These are phyloP conservation scores for Ginglymostoma cirratum DNA, from an alignment of 2,113 vertebrate genomes.

Conservation along the genomic window DNA sequence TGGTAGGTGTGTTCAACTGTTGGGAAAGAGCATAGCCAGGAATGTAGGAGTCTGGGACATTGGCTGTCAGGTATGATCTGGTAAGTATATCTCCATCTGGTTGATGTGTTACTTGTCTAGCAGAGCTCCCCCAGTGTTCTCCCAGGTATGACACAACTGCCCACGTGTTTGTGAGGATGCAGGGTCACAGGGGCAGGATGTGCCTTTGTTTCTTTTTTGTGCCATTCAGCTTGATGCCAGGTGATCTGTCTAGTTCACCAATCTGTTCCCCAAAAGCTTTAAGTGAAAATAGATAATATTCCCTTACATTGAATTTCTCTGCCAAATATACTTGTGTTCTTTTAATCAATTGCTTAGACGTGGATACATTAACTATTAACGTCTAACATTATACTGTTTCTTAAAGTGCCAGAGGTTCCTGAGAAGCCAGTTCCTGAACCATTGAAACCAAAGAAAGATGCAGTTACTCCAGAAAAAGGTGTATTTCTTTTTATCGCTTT, in stretches of 20 bases:
- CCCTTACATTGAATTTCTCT: not conserved
- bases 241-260: not conserved
- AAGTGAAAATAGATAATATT: not conserved
- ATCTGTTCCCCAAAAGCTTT: not conserved
- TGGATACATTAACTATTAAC: not conserved
- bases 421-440: constrained; percentile 57
- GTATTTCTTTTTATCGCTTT: constrained; percentile 42
- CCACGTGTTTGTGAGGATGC: not conserved
- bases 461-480: constrained; percentile 61
- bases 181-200: not conserved
- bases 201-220: not conserved
- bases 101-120: not conserved
- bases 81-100: not conserved
- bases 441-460: constrained; percentile 51
- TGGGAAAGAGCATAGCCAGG: not conserved
- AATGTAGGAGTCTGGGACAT: not conserved
- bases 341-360: not conserved
- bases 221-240: not conserved
- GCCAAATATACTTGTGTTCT: not conserved
- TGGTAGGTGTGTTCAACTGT: not conserved
- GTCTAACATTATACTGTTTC: constrained; percentile 37
- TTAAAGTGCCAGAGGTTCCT: constrained; percentile 59
- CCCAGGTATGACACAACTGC: not conserved
- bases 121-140: not conserved
- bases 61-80: not conserved